Percentiles rank a stretch among this genome's conserved stretches.
Evolutionary conservation across 2,888 invertebrate species (phyloP).

Genomic region (Micropterix aruncella): DNA sequence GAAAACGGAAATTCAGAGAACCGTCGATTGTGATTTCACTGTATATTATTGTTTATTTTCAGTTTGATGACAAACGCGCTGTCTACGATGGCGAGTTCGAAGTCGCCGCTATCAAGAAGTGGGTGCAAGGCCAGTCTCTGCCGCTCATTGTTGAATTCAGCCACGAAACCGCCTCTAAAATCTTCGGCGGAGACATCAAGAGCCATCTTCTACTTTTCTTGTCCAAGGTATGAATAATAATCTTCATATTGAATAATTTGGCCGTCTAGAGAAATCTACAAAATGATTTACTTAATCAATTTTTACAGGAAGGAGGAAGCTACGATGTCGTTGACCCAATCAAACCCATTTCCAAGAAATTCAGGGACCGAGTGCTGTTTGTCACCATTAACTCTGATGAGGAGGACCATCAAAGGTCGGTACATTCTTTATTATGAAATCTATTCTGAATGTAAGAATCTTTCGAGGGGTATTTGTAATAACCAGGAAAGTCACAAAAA

Average conservation of each 20-base stretch:
- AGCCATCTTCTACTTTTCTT: slow-evolving; percentile 92
- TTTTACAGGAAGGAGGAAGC: slow-evolving; percentile 54
- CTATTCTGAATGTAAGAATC: not conserved
- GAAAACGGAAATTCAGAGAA: too few relatives aligned
- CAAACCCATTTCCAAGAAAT: slow-evolving; percentile 73
- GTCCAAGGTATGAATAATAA: slow-evolving; percentile 55
- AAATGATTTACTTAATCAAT: too few relatives aligned
- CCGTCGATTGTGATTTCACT: too few relatives aligned
- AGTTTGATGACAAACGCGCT: slow-evolving; percentile 78
- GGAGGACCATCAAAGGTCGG: slow-evolving; percentile 81
- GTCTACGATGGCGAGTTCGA: slow-evolving; percentile 54
- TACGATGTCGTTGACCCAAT: slow-evolving; percentile 68
- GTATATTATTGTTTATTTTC: slow-evolving; percentile 9
- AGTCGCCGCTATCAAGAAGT: slow-evolving; percentile 61
- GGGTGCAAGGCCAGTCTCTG: slow-evolving; percentile 71
- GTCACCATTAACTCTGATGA: slow-evolving; percentile 92
- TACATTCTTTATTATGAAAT: too few relatives aligned
- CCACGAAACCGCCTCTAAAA: slow-evolving; percentile 93
- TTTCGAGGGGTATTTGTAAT: not conserved
- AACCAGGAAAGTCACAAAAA: not conserved
- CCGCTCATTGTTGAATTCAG: slow-evolving; percentile 93
- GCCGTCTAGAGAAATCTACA: not conserved
- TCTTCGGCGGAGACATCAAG: slow-evolving; percentile 97
- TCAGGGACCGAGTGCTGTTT: slow-evolving; percentile 85
- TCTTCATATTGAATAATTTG: not conserved